phyloP scores from a whole-genome alignment of 2,797 vertebrate genomes.

The Delichon dasypus region DNA sequence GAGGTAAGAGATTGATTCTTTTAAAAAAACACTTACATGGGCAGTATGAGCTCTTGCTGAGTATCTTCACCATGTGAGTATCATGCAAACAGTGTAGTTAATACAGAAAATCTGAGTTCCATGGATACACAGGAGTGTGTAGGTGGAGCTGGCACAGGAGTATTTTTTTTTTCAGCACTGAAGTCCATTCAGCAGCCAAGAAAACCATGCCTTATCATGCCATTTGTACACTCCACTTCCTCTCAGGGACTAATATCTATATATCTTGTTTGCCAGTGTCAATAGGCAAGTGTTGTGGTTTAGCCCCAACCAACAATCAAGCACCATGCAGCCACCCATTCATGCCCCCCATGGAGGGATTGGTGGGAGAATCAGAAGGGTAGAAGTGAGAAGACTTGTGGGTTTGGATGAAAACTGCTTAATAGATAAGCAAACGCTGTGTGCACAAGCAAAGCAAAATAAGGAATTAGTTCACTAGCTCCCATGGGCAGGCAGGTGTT shows the following conservation, averaged over 20 bases:
- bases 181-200: conserved; percentile 14
- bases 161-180: not conserved
- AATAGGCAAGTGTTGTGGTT: not conserved
- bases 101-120: conserved; percentile 63
- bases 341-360: not conserved
- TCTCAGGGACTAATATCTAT: conserved; percentile 5
- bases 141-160: not conserved
- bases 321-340: not conserved
- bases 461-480: not conserved
- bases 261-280: conserved; percentile 14
- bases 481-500: not conserved
- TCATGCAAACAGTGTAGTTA: conserved; percentile 54
- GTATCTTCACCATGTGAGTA: conserved; percentile 64
- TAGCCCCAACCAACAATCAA: not conserved
- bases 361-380: not conserved
- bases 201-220: not conserved
- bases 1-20: conserved; percentile 76
- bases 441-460: not conserved
- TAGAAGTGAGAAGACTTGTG: not conserved
- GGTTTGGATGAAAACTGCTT: not conserved
- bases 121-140: not conserved
- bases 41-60: conserved; percentile 68
- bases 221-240: conserved; percentile 14
- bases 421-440: rapidly evolving
- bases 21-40: conserved; percentile 70